phyloP scores from a whole-genome alignment of 2,888 invertebrate genomes.

The Archips xylosteana region DNA sequence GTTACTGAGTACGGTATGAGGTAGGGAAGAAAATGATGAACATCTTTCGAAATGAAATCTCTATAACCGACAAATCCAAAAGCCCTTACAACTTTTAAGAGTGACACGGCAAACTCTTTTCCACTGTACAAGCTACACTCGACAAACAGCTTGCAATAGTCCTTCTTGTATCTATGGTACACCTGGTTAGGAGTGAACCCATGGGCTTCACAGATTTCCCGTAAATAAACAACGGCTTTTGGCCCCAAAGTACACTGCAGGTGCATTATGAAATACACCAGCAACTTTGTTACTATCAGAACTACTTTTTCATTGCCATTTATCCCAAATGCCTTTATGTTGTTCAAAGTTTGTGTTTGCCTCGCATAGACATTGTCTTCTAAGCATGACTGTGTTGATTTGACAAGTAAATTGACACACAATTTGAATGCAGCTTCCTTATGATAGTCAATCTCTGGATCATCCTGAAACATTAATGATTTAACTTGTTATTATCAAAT shows the following conservation, averaged over 20 bases:
- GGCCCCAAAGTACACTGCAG: constrained; percentile 85
- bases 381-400: constrained; percentile 78
- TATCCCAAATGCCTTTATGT: constrained; percentile 82
- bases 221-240: constrained; percentile 84
- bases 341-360: constrained; percentile 83
- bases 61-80: constrained; percentile 89
- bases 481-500: neutral
- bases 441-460: constrained; percentile 56
- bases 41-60: constrained; percentile 89
- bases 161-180: constrained; percentile 87
- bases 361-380: constrained; percentile 79
- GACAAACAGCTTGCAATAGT: constrained; percentile 86
- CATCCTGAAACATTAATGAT: constrained; percentile 48
- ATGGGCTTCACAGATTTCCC: constrained; percentile 84
- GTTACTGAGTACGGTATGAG: constrained; percentile 86
- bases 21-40: constrained; percentile 88
- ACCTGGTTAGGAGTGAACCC: constrained; percentile 84
- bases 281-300: constrained; percentile 78
- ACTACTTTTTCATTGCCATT: constrained; percentile 68
- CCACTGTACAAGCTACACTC: constrained; percentile 85
- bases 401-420: constrained; percentile 75
- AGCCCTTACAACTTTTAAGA: constrained; percentile 87
- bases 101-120: constrained; percentile 84
- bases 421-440: constrained; percentile 68
- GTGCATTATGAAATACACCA: constrained; percentile 87